These are phyloP conservation scores for Leuciscus idus DNA, from an alignment of 2,113 vertebrate species.

Conservation along the genomic window DNA sequence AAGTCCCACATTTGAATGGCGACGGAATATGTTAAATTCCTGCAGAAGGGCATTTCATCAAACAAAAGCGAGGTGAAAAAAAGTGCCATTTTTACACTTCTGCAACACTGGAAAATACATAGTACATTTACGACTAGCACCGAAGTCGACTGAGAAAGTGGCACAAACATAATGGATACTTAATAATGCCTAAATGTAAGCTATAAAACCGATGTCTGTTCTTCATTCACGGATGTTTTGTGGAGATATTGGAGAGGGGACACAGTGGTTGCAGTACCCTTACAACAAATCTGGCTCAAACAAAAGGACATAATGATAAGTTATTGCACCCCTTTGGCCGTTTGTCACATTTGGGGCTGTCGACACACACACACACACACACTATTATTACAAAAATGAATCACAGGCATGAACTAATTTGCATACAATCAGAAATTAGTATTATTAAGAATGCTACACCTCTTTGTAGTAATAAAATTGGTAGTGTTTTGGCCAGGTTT, in stretches of 20 bases:
- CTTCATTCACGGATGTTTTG: slow-evolving; percentile 29
- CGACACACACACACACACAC: background rate
- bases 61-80: slow-evolving; percentile 11
- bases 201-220: background rate
- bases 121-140: slow-evolving; percentile 28
- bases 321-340: slow-evolving; percentile 30
- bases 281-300: slow-evolving; percentile 35
- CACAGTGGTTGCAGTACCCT: slow-evolving; percentile 40
- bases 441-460: slow-evolving; percentile 15
- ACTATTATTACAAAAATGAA: slow-evolving; percentile 10
- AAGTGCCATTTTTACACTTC: background rate
- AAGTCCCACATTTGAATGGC: slow-evolving; percentile 23
- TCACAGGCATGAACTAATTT: slow-evolving; percentile 7
- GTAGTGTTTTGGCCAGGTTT: slow-evolving; percentile 33
- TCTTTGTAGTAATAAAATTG: slow-evolving; percentile 28
- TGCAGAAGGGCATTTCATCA: background rate
- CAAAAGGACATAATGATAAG: background rate
- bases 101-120: slow-evolving; percentile 23
- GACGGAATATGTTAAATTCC: background rate
- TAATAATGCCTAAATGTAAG: background rate
- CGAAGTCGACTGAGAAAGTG: slow-evolving; percentile 15
- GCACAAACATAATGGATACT: slow-evolving; percentile 40
- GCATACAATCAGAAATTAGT: slow-evolving; percentile 1
- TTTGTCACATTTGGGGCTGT: slow-evolving; percentile 31
- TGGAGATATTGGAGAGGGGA: slow-evolving; percentile 12